Conservation (phyloP, 2,797 vertebrate genomes). For the Cryptoprocta ferox region DNA sequence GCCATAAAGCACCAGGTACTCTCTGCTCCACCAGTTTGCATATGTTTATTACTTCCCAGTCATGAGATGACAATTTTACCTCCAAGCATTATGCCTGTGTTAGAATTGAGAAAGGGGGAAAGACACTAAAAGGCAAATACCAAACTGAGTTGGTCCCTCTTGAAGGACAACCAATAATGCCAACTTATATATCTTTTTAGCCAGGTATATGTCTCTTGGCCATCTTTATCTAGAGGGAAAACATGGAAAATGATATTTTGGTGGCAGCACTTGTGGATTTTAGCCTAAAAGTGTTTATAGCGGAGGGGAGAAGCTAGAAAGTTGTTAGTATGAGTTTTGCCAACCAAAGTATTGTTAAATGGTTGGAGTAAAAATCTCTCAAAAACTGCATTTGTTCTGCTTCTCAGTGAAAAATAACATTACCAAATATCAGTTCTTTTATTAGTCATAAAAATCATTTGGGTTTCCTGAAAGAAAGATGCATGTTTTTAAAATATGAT, state of each 20-base stretch:
- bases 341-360: not conserved
- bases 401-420: constrained; percentile 14
- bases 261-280: not conserved
- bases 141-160: not conserved
- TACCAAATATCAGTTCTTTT: not conserved
- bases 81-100: not conserved
- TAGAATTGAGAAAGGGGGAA: not conserved
- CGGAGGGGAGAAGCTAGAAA: not conserved
- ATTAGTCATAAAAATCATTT: constrained; percentile 29
- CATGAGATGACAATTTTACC: not conserved
- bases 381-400: not conserved
- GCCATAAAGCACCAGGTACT: not conserved
- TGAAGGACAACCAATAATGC: not conserved
- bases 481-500: not conserved
- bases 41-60: not conserved
- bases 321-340: not conserved
- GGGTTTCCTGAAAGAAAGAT: not conserved
- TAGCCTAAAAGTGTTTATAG: not conserved
- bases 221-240: not conserved
- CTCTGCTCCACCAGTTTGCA: not conserved
- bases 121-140: not conserved
- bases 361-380: not conserved
- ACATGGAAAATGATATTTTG: not conserved
- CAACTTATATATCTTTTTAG: not conserved
- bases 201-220: not conserved